Conservation (phyloP, 2,888 invertebrate species). For the Pantelozetes paolii region DNA sequence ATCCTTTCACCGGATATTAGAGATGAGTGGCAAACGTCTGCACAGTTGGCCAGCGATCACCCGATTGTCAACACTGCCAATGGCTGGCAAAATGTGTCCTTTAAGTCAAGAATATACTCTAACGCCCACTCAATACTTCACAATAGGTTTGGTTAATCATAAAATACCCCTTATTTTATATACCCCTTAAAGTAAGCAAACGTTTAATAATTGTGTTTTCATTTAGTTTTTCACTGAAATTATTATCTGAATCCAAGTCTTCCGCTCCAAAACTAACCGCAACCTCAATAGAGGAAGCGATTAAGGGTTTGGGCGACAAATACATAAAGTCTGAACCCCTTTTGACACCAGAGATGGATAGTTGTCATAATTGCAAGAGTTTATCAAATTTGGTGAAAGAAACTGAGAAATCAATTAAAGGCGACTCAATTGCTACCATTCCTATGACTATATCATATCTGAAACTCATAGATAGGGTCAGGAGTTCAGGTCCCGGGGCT, state of each 20-base stretch:
- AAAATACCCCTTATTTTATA: not conserved
- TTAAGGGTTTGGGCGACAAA: conserved; percentile 28
- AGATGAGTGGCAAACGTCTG: conserved; percentile 39
- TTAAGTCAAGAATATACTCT: conserved; percentile 40
- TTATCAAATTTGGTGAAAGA: conserved; percentile 28
- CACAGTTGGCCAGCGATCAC: conserved; percentile 41
- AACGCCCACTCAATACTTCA: conserved; percentile 43
- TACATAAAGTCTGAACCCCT: conserved; percentile 4
- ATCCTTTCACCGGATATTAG: conserved; percentile 34
- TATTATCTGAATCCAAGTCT: conserved; percentile 24
- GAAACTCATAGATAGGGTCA: conserved; percentile 61
- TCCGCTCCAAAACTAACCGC: not conserved
- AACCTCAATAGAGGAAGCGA: not conserved
- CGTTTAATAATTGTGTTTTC: not conserved
- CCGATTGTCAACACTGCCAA: conserved; percentile 33
- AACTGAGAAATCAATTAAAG: conserved; percentile 30
- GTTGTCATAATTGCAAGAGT: conserved; percentile 39
- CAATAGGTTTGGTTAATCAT: conserved; percentile 17
- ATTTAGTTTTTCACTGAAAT: conserved; percentile 28
- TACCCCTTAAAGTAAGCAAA: no score
- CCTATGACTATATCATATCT: conserved; percentile 63
- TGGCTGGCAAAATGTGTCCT: conserved; percentile 44
- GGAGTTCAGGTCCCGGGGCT: conserved; percentile 54
- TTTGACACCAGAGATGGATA: conserved; percentile 30
- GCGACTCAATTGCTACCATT: conserved; percentile 38